Conservation (phyloP, 1,140 invertebrate species). For the Trichomalopsis sarcophagae region DNA sequence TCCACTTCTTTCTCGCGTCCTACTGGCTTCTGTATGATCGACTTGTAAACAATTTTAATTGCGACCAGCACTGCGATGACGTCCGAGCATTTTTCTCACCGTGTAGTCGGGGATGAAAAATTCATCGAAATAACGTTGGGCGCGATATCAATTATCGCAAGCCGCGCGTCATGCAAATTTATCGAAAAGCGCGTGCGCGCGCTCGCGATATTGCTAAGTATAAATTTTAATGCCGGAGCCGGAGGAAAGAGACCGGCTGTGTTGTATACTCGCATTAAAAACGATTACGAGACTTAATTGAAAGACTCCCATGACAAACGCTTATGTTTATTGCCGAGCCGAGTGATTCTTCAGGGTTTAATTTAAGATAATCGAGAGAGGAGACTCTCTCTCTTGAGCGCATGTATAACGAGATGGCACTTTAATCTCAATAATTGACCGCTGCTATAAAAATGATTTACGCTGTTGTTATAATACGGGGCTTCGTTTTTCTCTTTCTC, state of each 20-base stretch:
- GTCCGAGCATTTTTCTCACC: too few relatives aligned
- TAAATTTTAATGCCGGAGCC: constrained; percentile 14
- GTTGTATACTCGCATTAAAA: background rate
- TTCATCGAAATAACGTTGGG: background rate
- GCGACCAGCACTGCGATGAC: background rate
- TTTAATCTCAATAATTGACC: constrained; percentile 27
- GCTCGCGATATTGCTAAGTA: background rate
- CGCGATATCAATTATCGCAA: background rate
- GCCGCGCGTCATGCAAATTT: background rate
- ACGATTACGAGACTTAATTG: constrained; percentile 24
- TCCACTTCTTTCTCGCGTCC: background rate
- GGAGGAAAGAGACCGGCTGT: background rate
- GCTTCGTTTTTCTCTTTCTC: background rate
- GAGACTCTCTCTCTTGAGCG: background rate
- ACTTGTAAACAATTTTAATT: constrained; percentile 29
- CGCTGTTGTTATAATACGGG: background rate
- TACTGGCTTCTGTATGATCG: background rate
- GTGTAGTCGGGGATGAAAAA: background rate
- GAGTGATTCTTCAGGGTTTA: constrained; percentile 36
- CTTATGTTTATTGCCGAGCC: constrained; percentile 21
- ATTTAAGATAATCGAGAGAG: constrained; percentile 37
- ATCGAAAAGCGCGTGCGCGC: background rate
- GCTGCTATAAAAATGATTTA: background rate
- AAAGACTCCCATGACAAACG: constrained; percentile 39
- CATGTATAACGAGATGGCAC: background rate